Evolutionary conservation across 2,113 vertebrate species (phyloP).

Genomic region (Mystacornis crossleyi): DNA sequence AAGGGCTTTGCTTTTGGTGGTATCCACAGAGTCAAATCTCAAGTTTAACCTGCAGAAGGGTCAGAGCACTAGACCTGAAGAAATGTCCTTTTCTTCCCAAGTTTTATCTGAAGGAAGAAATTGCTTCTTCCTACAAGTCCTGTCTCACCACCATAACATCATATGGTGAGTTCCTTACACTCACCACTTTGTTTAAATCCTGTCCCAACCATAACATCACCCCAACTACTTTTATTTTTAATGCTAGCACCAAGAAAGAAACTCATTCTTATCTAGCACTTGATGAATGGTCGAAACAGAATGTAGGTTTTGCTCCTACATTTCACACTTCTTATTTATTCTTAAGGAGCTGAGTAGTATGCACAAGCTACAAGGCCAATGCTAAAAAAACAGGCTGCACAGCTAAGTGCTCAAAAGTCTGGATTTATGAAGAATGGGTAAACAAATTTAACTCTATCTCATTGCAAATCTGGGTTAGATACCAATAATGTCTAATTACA

Average conservation of each 20-base stretch:
- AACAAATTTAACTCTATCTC: constrained; percentile 2
- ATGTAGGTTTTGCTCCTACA: neutral
- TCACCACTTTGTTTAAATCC: neutral
- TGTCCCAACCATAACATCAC: neutral
- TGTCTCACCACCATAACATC: neutral
- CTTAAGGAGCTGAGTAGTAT: neutral
- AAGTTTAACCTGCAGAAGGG: neutral
- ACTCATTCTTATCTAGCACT: neutral
- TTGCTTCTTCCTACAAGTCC: neutral
- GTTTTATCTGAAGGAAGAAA: neutral
- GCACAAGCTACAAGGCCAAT: neutral
- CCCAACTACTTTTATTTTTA: neutral
- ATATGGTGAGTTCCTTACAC: neutral
- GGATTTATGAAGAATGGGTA: neutral
- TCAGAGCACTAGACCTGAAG: neutral
- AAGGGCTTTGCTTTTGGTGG: neutral
- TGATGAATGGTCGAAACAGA: neutral
- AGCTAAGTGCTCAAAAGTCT: neutral
- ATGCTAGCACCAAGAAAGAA: neutral
- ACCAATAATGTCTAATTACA: neutral
- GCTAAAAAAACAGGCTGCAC: neutral
- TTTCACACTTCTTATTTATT: neutral
- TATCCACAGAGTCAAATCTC: neutral
- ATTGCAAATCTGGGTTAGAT: neutral
- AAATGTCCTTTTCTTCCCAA: neutral